Conservation (phyloP, 1,140 invertebrate genomes). For the Lysiphlebus fabarum region DNA sequence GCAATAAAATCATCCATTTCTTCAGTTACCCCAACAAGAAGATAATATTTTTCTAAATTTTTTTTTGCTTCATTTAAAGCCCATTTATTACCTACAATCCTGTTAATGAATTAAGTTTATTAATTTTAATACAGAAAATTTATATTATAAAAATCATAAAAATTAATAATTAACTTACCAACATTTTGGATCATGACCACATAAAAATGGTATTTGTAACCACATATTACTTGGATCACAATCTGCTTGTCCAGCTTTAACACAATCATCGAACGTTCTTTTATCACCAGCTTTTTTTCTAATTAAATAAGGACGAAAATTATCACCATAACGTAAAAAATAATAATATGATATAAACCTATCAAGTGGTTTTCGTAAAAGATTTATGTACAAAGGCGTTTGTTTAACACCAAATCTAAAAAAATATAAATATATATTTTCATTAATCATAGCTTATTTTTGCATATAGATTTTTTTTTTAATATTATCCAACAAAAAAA, state of each 20-base stretch:
- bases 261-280: conserved; percentile 96
- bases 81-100: conserved; percentile 90
- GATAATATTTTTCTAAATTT: conserved; percentile 91
- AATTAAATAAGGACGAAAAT: conserved; percentile 91
- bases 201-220: conserved; percentile 97
- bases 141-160: too few species aligned
- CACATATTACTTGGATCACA: conserved; percentile 94
- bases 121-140: too few species aligned
- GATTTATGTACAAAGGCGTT: conserved; percentile 90
- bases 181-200: conserved; percentile 91
- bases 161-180: conserved; percentile 68
- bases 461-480: too few species aligned
- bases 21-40: conserved; percentile 94
- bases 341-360: conserved; percentile 98
- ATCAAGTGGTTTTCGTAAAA: conserved; percentile 91
- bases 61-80: conserved; percentile 92
- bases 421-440: conserved; percentile 38
- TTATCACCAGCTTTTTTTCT: conserved; percentile 93
- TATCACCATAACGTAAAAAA: conserved; percentile 94
- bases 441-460: too few species aligned
- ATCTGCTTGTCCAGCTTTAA: conserved; percentile 77
- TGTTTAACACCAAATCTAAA: conserved; percentile 75
- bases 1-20: conserved; percentile 90
- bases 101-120: too few species aligned
- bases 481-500: too few species aligned